Conservation (phyloP, 2,888 invertebrate species). For the Gasteruption jaculator region DNA sequence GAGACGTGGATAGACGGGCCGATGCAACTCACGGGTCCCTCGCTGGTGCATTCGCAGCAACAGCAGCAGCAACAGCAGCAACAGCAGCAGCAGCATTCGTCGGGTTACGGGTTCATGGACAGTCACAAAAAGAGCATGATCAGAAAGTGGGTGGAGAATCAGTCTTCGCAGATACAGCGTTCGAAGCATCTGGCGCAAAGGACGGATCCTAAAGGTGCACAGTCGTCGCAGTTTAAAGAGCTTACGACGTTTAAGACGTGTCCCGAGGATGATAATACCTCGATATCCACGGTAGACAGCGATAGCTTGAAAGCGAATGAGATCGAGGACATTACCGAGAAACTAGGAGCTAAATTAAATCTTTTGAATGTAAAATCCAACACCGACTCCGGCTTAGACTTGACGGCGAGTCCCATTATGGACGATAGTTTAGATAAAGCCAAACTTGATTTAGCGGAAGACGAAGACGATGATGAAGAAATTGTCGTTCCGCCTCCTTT, state of each 20-base stretch:
- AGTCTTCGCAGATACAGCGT: slow-evolving; percentile 76
- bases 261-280: slow-evolving; percentile 53
- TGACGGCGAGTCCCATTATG: slow-evolving; percentile 43
- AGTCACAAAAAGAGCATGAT: slow-evolving; percentile 91
- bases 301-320: slow-evolving; percentile 44
- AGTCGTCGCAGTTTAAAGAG: slow-evolving; percentile 55
- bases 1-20: slow-evolving; percentile 98
- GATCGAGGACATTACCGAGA: slow-evolving; percentile 47
- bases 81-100: slow-evolving; percentile 54
- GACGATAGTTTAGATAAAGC: slow-evolving; percentile 39
- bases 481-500: slow-evolving; percentile 78
- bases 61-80: slow-evolving; percentile 54
- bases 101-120: slow-evolving; percentile 86
- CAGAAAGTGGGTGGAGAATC: slow-evolving; percentile 88
- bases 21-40: slow-evolving; percentile 63
- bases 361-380: slow-evolving; percentile 44
- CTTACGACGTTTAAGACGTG: slow-evolving; percentile 63
- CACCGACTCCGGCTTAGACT: slow-evolving; percentile 44
- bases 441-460: slow-evolving; percentile 39
- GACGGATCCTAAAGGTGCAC: slow-evolving; percentile 48
- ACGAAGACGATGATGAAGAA: slow-evolving; percentile 64
- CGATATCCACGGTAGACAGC: slow-evolving; percentile 41
- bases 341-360: slow-evolving; percentile 44
- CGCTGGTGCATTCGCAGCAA: slow-evolving; percentile 48
- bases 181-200: slow-evolving; percentile 59